These are phyloP conservation scores for Sesia apiformis DNA, from an alignment of 2,888 invertebrate species.

Conservation along the genomic window DNA sequence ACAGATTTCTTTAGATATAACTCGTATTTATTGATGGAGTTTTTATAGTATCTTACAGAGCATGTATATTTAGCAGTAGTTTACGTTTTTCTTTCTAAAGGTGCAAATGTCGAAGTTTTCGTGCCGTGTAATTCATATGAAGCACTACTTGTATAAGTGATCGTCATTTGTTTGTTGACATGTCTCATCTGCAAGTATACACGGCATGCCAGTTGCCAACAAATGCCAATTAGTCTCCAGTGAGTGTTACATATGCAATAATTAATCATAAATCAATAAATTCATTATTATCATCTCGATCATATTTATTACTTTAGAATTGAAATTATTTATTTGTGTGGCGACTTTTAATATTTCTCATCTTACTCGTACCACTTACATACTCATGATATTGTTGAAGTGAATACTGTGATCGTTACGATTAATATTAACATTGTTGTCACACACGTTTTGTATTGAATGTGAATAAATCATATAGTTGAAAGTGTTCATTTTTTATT, in stretches of 20 bases:
- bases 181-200: not conserved
- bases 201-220: not conserved
- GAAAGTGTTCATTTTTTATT: conserved; percentile 15
- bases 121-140: not conserved
- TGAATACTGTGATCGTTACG: conserved; percentile 41
- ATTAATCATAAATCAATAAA: conserved; percentile 14
- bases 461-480: conserved; percentile 74
- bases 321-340: conserved; percentile 69
- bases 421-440: conserved; percentile 59
- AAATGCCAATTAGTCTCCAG: not conserved
- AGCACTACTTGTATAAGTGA: not conserved
- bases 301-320: conserved; percentile 58
- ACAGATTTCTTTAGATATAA: conserved; percentile 53
- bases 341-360: conserved; percentile 61
- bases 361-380: conserved; percentile 27
- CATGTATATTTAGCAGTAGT: conserved; percentile 30
- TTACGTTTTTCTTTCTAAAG: conserved; percentile 20
- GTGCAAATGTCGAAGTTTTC: not conserved
- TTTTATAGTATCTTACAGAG: not conserved
- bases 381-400: conserved; percentile 19
- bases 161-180: not conserved
- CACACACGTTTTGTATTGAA: conserved; percentile 73
- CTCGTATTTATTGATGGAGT: conserved; percentile 43
- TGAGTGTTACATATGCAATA: conserved; percentile 28
- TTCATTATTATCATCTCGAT: conserved; percentile 30